Percentiles rank a stretch among this genome's conserved stretches.
These are phyloP conservation scores for Thamnaconus septentrionalis DNA, from an alignment of 2,113 vertebrate genomes.

Conservation along the genomic window DNA sequence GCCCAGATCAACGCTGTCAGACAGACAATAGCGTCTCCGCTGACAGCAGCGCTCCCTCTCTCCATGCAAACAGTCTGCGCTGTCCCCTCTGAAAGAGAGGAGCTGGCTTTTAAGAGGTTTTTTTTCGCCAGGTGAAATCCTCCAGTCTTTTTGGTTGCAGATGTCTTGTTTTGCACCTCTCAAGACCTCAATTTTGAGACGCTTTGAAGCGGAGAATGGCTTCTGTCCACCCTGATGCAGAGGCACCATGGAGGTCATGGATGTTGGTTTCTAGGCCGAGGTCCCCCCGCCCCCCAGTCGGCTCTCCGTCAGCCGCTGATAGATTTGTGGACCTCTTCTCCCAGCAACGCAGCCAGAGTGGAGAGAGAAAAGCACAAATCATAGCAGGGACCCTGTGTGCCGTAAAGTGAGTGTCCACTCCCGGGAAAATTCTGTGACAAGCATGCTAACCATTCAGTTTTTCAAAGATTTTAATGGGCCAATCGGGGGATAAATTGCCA, in stretches of 20 bases:
- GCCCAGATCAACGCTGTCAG: slow-evolving; percentile 20
- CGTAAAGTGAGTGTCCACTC: slow-evolving; percentile 1
- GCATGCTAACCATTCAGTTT: slow-evolving; percentile 2
- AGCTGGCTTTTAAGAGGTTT: slow-evolving; percentile 7
- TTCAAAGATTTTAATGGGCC: too few species aligned
- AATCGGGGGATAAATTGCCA: slow-evolving; percentile 5
- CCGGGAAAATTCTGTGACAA: slow-evolving; percentile 4
- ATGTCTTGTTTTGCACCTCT: slow-evolving; percentile 44
- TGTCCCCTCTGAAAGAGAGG: slow-evolving; percentile 16
- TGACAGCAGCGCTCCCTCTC: slow-evolving; percentile 39
- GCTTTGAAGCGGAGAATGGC: slow-evolving; percentile 70
- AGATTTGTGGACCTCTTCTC: slow-evolving; percentile 39
- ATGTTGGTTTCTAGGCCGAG: slow-evolving; percentile 38
- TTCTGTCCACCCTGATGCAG: slow-evolving; percentile 56
- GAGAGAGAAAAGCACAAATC: slow-evolving; percentile 34
- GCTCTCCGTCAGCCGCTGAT: slow-evolving; percentile 48
- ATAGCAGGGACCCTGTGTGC: slow-evolving; percentile 4
- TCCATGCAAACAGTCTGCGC: slow-evolving; percentile 40
- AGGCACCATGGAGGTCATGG: slow-evolving; percentile 52
- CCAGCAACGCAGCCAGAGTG: slow-evolving; percentile 2
- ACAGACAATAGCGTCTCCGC: slow-evolving; percentile 52
- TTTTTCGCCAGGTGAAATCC: slow-evolving; percentile 13
- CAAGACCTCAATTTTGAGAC: slow-evolving; percentile 69
- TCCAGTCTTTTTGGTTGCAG: slow-evolving; percentile 28
- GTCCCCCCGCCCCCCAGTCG: slow-evolving; percentile 7